Evolutionary conservation across 1,140 invertebrate genomes (phyloP), one percentile per base, ranked within the genome.

Genomic region (Magallana gigas): DNA sequence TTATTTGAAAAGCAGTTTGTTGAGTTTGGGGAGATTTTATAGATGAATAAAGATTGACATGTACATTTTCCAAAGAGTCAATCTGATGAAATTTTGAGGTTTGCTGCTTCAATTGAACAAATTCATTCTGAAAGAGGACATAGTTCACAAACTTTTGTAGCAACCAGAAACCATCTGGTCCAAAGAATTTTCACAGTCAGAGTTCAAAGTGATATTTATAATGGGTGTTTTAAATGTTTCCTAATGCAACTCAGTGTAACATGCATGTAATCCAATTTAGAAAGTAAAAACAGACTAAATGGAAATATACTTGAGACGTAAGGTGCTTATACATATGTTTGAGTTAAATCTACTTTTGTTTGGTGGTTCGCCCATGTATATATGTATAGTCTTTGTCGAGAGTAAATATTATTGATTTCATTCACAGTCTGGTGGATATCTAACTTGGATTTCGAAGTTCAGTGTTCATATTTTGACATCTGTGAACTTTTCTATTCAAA

Each of bases 191-290:
- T 76, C 68, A 29, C 23, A 11, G 18, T 76, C 36, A 29, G 68
- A 29, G 68, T 76, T 23, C 0, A 76, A 76, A 29, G 23, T 12
- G 36, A 76, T 76, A 36, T 2, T 11, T 7, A 9, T 36, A 76
- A 36, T 76, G 23, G 23, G 23, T 76, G 23, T 76, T 29, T 76
- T 76, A 29, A 48, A 36, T 76, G 68, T 12, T 76, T 76, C 68
- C 23, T 12, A 76, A 76, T 76, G 29, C 23, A 76, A 76, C 23
- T 29, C 9, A 29, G 9, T 76, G 23, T 76, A 76, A 76, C 68
- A 76, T 76, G 36, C 23, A 76, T 76, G 23, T 29, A 76, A 76
- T 76, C 68, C 68, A 76, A 76, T 76, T 76, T 76, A 76, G 12
- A 23, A 76, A 76, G 68, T 18, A 76, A 76, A 48, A 76, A 29